Conservation (phyloP, 2,113 vertebrate genomes). For the Azemiops feae region DNA sequence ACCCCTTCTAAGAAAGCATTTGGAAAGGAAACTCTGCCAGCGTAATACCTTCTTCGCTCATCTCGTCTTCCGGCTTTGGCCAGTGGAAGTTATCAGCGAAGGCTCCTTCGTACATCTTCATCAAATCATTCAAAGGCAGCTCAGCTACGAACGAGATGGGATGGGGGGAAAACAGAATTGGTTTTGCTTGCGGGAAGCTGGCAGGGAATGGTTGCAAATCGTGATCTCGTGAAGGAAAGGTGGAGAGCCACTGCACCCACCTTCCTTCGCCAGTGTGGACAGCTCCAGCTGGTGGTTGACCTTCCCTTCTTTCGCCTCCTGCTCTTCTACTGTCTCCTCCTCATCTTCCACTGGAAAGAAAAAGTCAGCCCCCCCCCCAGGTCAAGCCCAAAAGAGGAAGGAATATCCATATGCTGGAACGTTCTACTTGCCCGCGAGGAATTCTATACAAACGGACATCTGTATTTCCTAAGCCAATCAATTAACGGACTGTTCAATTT, state of each 20-base stretch:
- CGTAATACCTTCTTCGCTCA: conserved; percentile 77
- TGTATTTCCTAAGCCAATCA: background rate
- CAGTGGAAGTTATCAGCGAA: conserved; percentile 87
- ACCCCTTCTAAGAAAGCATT: background rate
- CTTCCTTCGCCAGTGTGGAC: conserved; percentile 72
- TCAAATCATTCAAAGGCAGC: conserved; percentile 83
- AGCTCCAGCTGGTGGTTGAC: conserved; percentile 84
- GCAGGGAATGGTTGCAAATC: background rate
- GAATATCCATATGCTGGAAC: background rate
- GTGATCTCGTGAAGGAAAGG: background rate
- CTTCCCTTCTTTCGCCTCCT: conserved; percentile 81
- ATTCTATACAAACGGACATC: background rate
- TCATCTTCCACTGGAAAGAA: conserved; percentile 78
- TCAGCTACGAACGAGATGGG: conserved; percentile 74
- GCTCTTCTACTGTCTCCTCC: conserved; percentile 88
- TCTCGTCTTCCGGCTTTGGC: conserved; percentile 82
- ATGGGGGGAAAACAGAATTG: conserved; percentile 13
- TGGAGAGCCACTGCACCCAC: conserved; percentile 31
- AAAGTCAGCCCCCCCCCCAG: background rate
- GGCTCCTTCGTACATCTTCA: conserved; percentile 91
- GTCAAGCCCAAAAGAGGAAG: background rate
- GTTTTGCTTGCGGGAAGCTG: too few species aligned
- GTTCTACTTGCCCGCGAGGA: background rate
- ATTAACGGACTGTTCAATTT: background rate
- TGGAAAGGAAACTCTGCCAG: background rate